Evolutionary conservation across 2,113 vertebrate genomes (phyloP), one percentile per base, ranked within the genome.

Genomic region (Lagenorhynchus albirostris): DNA sequence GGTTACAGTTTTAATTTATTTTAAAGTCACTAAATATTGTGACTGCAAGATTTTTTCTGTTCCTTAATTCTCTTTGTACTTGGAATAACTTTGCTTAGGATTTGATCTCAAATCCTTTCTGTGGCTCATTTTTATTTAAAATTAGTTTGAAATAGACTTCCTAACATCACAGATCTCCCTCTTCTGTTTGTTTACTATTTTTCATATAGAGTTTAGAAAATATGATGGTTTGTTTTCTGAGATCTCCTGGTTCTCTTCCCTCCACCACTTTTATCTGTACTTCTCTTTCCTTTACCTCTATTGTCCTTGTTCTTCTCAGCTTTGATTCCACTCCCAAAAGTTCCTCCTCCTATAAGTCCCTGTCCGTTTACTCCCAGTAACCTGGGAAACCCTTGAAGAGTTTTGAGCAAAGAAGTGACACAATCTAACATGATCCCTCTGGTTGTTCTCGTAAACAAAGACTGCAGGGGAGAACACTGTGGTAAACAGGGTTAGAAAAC

Each of bases 41-140:
- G 36, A 47, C 25, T 36, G 13, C 12, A 38, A 25, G 53, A 25
- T 26, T 0, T 82, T 47, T 33, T 74, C 58, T 76, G 8, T 80
- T 70, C 13, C 44, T 70, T 77, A 58, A 50, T 18, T 83, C 9
- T 81, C 63, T 58, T 73, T 65, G 3, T 94, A 65, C 10, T 88
- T 77, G 1, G 38, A 60, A 71, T 74, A 44, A 41, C 23, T 88
- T 82, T 70, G 26, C 25, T 25, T 82, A 44, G 31, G 13, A 55
- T 96, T 71, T 86, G 9, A 85, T 63, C 55, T 47, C 26, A 20
- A 33, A 80, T 91, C 10, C 44, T 58, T 85, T 73, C 31, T 94
- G 44, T 58, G 68, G 36, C 29, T 90, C 53, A 38, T 79, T 96
- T 96, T 89, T 83, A 89, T 68, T 93, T 73, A 41, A 73, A 80